Base-by-base conservation (phyloP, 53 echinoderm and acorn worm genomes). In the Antedon mediterranea region DNA sequence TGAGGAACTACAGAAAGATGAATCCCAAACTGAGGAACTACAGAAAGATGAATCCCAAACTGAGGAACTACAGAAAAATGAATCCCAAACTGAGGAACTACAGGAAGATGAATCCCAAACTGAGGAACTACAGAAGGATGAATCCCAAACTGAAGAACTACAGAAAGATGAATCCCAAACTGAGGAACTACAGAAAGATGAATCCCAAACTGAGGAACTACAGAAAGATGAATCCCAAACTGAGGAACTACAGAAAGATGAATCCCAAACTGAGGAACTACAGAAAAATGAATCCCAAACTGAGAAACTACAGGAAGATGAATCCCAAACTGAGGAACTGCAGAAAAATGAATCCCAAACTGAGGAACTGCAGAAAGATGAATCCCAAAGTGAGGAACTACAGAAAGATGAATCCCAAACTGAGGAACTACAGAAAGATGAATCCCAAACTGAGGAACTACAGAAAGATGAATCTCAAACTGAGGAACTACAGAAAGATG, bases 111-210 rank as follows among this genome's bases (percentile, higher is more conserved):
- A 76, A 28, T 43, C 43, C 20, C 29, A 70, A 34, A 34, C 32
- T 75, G 80, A 72, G 8, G 37, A 75, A 44, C 76, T 33, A 80
- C 79, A n/a, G 75, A 11, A n/a, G 81, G 82, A 79, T 34, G 78
- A 84, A 57, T 77, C 87, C 70, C 74, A 74, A 43, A 76, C 41
- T 29, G 78, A 78, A 57, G 82, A 72, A 30, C 57, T 78, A 31
- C 77, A 86, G 76, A 80, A 43, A 13, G 32, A 78, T 41, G 43
- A 74, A 43, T 43, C 71, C 26, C 28, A 74, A 74, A 77, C 8
- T 43, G 30, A 31, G 43, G 30, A 43, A 78, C 43, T 78, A 70
- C 79, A n/a, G n/a, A 78, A 78, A n/a, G 72, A 78, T 73, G n/a
- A 83, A 30, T 71, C n/a, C 3, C 83, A 78, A 74, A 34, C 29